Evolutionary conservation across 2,888 invertebrate species (phyloP).

Genomic region (Cataglyphis rosenhaueri): DNA sequence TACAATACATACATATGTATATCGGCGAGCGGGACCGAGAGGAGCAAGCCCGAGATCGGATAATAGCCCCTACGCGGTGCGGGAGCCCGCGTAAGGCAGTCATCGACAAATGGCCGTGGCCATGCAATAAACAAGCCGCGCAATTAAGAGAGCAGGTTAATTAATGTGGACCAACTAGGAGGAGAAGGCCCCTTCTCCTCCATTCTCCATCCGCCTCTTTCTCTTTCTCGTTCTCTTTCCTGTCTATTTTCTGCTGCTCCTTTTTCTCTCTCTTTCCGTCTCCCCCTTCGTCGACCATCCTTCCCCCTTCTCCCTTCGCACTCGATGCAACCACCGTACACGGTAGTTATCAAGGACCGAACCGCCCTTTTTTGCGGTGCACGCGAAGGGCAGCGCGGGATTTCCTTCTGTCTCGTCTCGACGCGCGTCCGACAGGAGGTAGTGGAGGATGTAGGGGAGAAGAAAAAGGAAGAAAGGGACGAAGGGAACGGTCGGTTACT

Average conservation of each 20-base stretch:
- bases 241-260: conserved; percentile 22
- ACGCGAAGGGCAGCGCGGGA: conserved; percentile 60
- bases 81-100: conserved; percentile 65
- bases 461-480: not conserved
- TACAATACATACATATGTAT: conserved; percentile 63
- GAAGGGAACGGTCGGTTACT: conserved; percentile 52
- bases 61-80: conserved; percentile 73
- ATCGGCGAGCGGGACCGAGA: conserved; percentile 41
- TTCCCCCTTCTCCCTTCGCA: conserved; percentile 39
- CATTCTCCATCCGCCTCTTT: conserved; percentile 26
- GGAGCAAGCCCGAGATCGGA: conserved; percentile 70
- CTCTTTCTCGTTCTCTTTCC: conserved; percentile 28
- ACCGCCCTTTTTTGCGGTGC: conserved; percentile 70
- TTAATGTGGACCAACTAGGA: conserved; percentile 80
- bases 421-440: conserved; percentile 57
- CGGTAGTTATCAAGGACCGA: conserved; percentile 75
- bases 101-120: conserved; percentile 79
- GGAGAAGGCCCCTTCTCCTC: conserved; percentile 60
- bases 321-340: conserved; percentile 69
- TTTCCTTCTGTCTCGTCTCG: conserved; percentile 69
- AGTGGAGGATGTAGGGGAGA: conserved; percentile 35
- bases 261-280: conserved; percentile 39
- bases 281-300: conserved; percentile 51
- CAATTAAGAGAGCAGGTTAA: conserved; percentile 81
- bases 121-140: conserved; percentile 81